Base-by-base conservation (phyloP, 2,888 invertebrate species). In the Parnassius orleans region DNA sequence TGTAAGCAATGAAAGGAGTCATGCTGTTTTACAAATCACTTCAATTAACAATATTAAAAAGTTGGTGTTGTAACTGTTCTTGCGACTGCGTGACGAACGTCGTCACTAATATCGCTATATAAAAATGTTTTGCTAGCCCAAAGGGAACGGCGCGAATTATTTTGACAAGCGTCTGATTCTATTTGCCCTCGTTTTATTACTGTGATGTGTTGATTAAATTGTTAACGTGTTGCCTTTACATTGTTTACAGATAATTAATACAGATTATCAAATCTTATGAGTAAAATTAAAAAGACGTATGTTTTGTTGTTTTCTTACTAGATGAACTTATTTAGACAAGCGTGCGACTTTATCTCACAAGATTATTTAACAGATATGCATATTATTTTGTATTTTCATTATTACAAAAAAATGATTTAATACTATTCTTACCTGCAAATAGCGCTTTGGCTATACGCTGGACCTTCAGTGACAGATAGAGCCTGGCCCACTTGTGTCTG, bases 401-500 rank as follows among this genome's bases (percentile, higher is more conserved):
- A 12, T 10, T 54, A 46, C n/a, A 61, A 14, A 24, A 15, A 42
- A 9, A 11, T 15, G 10, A 41, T 24, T 24, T 46, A 56, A 46
- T 41, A 11, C 12, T 54, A 47, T 54, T 61, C 69, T 93, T 93
- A 98, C 98, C 98, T 97, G 97, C 99, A 99, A 86, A 99, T 99
- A 74, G 99, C 99, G 89, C 98, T 98, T 93, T 99, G 99, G 90
- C 98, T 98, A 90, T 99, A 99, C 57, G 98, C 98, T 44, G 99
- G 99, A 60, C 99, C 99, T 90, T 98, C 98, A 24, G 98, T 98
- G 63, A 98, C 96, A 68, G 98, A 98, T 11, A 99, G 92, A 50
- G 99, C 98, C 87, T 98, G 98, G n/a, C 98, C 98, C 60, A 98
- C 98, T 92, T 99, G 99, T 0, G 98, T 98, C 87, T 98, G 98